Base-by-base conservation (phyloP, 2,113 vertebrate species). In the Oryzias woworae region DNA sequence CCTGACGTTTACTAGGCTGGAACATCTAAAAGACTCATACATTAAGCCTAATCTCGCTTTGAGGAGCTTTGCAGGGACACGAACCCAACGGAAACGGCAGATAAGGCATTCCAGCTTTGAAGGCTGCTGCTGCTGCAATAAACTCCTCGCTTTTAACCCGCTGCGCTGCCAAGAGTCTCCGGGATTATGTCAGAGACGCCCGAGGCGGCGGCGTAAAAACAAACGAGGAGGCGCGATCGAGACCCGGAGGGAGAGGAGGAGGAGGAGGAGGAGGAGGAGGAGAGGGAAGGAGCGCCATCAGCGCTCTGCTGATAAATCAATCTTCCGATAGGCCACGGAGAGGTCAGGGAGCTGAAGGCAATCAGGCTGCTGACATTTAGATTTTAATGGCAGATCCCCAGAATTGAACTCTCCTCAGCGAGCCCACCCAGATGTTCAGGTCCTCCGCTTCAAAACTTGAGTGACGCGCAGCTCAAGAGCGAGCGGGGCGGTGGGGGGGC, bases 141-240 rank as follows among this genome's bases (percentile, higher is more conserved):
- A 65, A 69, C 62, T 67, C 66, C 12, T 63, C 58, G 54, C 71
- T 69, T 53, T 68, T 71, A 22, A 48, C 58, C 58, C 1, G 73
- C 73, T 53, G 73, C 56, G 64, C 78, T 65, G 81, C 77, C 69
- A 61, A 59, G 78, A 73, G 63, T 81, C 78, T 80, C 74, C 52
- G 68, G 77, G 78, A 62, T 87, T 87, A 76, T 81, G 79, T 86
- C 83, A 84, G 80, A 54, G 62, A 76, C 53, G 80, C 87, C 77
- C 14, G 72, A 87, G 83, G 87, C 83, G 43, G 76, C 63, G 56
- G 73, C 62, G 71, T 84, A 77, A 80, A 86, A 86, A 75, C 74
- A 80, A 81, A 69, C 66, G 65, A 63, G 64, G 62, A 61, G 58
- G 63, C 72, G 67, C 50, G 71, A 85, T 87, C 87, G 81, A 78